These are phyloP conservation scores for human (Homo sapiens) DNA, from an alignment of 2,113 vertebrate species.

Conservation along the genomic window DNA sequence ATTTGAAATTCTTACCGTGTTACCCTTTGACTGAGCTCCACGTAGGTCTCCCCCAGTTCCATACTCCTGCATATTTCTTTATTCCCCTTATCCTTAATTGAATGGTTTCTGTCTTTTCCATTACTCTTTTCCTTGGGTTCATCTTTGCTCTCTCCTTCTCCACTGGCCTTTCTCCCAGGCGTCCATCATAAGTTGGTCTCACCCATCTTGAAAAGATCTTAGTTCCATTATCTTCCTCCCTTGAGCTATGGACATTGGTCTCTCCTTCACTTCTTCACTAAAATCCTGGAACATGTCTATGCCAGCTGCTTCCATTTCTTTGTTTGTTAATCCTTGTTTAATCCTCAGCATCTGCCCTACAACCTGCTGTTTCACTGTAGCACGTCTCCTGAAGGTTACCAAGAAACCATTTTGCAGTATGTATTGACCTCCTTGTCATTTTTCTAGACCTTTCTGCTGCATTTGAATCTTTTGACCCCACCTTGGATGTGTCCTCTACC, in stretches of 20 bases:
- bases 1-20: not conserved
- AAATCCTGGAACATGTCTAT: not conserved
- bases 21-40: not conserved
- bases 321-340: not conserved
- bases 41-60: not conserved
- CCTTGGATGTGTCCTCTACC: not conserved
- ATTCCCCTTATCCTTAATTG: not conserved
- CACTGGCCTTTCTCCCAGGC: not conserved
- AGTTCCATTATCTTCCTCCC: not conserved
- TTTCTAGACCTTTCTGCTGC: slow-evolving; percentile 9
- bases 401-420: not conserved
- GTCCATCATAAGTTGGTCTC: not conserved
- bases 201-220: not conserved
- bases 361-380: not conserved
- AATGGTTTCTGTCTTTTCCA: not conserved
- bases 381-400: not conserved
- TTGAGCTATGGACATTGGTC: not conserved
- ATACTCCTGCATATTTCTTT: not conserved
- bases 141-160: not conserved
- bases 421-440: not conserved
- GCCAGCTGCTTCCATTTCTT: not conserved
- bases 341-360: not conserved
- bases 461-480: not conserved
- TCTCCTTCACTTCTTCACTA: not conserved
- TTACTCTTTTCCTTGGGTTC: not conserved